Percentiles rank a stretch among this genome's conserved stretches.
These are phyloP conservation scores for Parasteatoda lunata DNA, from an alignment of 2,888 invertebrate species.

Conservation along the genomic window DNA sequence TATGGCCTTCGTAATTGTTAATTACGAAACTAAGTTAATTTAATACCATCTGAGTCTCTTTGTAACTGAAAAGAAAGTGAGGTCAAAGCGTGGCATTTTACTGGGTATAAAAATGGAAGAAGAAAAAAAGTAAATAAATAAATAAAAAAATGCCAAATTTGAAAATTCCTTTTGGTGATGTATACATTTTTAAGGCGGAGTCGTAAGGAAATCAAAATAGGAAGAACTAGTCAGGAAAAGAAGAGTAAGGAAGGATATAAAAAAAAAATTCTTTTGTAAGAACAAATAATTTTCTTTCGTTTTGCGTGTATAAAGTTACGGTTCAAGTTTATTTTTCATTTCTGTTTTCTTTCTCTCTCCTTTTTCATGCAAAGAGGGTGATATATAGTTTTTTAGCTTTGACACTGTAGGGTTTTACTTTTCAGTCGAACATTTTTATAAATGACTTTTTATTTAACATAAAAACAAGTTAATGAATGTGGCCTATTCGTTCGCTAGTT, in stretches of 20 bases:
- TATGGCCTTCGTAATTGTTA: constrained; percentile 57
- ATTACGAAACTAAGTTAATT: constrained; percentile 65
- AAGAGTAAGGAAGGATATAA: neutral
- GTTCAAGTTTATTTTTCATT: constrained; percentile 43
- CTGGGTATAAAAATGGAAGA: constrained; percentile 6
- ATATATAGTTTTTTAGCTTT: constrained; percentile 39
- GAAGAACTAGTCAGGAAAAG: neutral
- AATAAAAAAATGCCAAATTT: neutral
- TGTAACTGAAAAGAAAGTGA: constrained; percentile 16
- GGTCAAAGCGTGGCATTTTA: constrained; percentile 48
- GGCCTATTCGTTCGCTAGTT: constrained; percentile 4
- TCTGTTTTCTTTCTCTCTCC: neutral
- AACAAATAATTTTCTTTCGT: constrained; percentile 52
- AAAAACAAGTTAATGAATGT: constrained; percentile 50
- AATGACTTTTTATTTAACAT: constrained; percentile 51
- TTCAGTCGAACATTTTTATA: constrained; percentile 35
- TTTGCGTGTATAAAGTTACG: constrained; percentile 40
- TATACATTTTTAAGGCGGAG: constrained; percentile 52
- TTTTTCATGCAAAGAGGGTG: constrained; percentile 40
- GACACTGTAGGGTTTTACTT: constrained; percentile 4
- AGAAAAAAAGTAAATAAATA: neutral
- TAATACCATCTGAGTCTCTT: constrained; percentile 52
- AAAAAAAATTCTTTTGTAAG: constrained; percentile 36
- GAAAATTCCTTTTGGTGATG: constrained; percentile 37
- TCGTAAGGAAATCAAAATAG: constrained; percentile 16